A percentile compares a stretch with the other conserved stretches of the same genome.
These are phyloP conservation scores for Tetrao urogallus DNA, from an alignment of 2,113 vertebrate species.

Conservation along the genomic window DNA sequence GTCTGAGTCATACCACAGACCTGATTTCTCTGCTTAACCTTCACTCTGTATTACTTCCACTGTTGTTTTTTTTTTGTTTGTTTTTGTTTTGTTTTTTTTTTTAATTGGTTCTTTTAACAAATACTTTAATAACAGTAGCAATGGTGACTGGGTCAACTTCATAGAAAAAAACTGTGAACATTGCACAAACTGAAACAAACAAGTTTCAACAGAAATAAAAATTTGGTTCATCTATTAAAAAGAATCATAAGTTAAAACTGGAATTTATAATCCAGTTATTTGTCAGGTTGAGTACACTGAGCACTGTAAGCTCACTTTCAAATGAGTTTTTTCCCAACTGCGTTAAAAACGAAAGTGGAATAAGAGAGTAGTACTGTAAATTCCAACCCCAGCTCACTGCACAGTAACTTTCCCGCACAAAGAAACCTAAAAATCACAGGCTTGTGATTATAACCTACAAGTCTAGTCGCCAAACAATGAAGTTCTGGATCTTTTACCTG, in stretches of 20 bases:
- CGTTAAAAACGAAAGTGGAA: neutral
- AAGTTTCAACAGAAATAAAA: neutral
- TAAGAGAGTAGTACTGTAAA: neutral
- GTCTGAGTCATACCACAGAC: neutral
- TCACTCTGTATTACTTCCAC: neutral
- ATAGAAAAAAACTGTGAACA: neutral
- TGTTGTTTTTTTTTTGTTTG: neutral
- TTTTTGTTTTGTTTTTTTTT: neutral
- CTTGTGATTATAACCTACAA: constrained; percentile 16
- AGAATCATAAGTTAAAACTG: neutral
- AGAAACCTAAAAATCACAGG: constrained; percentile 10
- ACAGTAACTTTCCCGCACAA: neutral
- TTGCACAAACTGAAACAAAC: neutral
- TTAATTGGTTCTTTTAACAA: neutral
- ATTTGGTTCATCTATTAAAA: neutral
- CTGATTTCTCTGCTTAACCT: neutral
- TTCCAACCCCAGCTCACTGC: neutral
- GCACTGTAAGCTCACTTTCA: neutral
- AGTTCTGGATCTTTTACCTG: neutral
- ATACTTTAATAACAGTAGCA: constrained; percentile 10
- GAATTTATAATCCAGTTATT: neutral
- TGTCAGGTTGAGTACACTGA: neutral
- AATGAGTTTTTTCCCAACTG: neutral
- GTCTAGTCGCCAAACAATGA: neutral
- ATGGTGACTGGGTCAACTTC: neutral